phyloP scores from a whole-genome alignment of 37 sponge, comb jelly and placozoan genomes.

The Chondrosia reniformis region DNA sequence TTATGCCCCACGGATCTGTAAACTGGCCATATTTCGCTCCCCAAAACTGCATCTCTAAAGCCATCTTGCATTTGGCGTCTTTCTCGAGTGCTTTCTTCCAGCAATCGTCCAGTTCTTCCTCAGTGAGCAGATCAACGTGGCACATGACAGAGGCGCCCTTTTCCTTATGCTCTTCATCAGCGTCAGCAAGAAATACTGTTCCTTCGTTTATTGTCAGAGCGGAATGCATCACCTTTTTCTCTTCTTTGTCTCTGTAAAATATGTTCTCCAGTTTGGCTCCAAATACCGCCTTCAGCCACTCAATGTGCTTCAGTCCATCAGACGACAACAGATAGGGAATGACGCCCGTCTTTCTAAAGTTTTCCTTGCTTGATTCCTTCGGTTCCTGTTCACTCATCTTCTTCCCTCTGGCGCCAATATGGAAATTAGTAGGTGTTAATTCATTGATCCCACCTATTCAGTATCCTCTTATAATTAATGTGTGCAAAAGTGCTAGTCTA shows the following conservation, averaged over 20 bases:
- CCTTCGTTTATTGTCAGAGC: slow-evolving; percentile 33
- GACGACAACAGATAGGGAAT: slow-evolving; percentile 37
- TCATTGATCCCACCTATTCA: too few relatives aligned
- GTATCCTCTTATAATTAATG: too few relatives aligned
- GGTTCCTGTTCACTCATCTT: not conserved
- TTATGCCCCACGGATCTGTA: not conserved
- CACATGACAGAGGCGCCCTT: not conserved
- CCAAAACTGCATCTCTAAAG: slow-evolving; percentile 12
- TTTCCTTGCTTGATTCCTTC: too few relatives aligned
- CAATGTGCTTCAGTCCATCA: slow-evolving; percentile 26
- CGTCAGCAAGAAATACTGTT: slow-evolving; percentile 19
- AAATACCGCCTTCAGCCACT: slow-evolving; percentile 37
- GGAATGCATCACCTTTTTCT: slow-evolving; percentile 31
- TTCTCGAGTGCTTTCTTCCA: slow-evolving; percentile 14
- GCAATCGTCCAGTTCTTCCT: not conserved
- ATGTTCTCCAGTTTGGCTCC: slow-evolving; percentile 27
- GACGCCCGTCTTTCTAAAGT: slow-evolving; percentile 45
- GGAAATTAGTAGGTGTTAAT: too few relatives aligned
- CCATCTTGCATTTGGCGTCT: not conserved
- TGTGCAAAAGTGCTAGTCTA: too few relatives aligned
- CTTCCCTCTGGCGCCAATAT: not conserved
- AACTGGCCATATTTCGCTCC: slow-evolving; percentile 1
- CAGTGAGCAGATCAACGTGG: not conserved
- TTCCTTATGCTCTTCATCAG: not conserved
- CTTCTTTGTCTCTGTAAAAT: slow-evolving; percentile 1